Percentiles rank a stretch among this genome's conserved stretches.
Conservation (phyloP, 1,140 invertebrate species). For the Trypoxylus dichotomus region DNA sequence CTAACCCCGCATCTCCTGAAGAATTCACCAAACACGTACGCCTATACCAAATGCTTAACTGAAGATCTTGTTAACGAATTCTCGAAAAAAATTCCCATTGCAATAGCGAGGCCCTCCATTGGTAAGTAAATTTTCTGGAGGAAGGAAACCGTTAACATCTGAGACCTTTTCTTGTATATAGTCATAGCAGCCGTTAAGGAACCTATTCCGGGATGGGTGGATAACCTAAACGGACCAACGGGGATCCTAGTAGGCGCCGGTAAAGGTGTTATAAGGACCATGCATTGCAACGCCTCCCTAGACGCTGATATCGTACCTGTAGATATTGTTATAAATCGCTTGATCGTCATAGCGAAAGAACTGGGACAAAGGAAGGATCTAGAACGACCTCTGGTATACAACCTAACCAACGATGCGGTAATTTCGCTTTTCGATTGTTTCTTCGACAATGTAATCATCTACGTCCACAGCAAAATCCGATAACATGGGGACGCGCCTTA, state of each 20-base stretch:
- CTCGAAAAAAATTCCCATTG: constrained; percentile 64
- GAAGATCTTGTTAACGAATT: constrained; percentile 70
- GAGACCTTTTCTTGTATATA: constrained; percentile 46
- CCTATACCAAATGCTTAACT: constrained; percentile 75
- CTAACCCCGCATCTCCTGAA: constrained; percentile 78
- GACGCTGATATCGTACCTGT: constrained; percentile 78
- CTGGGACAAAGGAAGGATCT: constrained; percentile 54
- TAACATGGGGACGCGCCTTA: constrained; percentile 79
- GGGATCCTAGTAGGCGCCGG: constrained; percentile 76
- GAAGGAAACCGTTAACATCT: background rate
- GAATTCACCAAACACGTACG: constrained; percentile 77
- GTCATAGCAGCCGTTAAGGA: constrained; percentile 71
- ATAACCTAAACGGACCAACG: constrained; percentile 92
- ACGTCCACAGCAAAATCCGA: constrained; percentile 56
- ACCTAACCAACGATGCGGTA: constrained; percentile 34
- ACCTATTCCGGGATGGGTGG: constrained; percentile 85
- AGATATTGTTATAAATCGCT: constrained; percentile 78
- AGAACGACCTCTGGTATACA: constrained; percentile 35
- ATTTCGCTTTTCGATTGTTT: background rate
- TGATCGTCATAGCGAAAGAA: constrained; percentile 75
- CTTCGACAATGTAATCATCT: background rate
- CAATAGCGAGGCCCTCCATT: constrained; percentile 74
- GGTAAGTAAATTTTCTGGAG: constrained; percentile 56
- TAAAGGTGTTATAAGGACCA: constrained; percentile 77
- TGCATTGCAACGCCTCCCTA: constrained; percentile 64